Base-by-base conservation (phyloP, 2,888 invertebrate genomes). In the Lathronympha strigana region DNA sequence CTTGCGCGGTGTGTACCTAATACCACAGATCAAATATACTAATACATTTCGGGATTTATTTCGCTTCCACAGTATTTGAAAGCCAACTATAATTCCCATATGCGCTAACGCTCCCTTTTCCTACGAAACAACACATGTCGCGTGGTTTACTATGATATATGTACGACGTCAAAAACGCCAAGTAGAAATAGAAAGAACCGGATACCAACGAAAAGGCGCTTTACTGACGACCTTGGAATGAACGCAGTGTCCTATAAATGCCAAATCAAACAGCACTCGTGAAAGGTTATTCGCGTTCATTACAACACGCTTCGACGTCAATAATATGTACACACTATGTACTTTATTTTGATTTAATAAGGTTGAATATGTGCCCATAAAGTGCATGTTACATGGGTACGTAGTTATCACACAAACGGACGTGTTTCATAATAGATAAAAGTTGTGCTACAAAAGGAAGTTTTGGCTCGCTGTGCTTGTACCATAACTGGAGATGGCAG, bases 221-320 rank as follows among this genome's bases (percentile, higher is more conserved):
- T 21, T 54, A 61, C 47, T 23, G 38, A 31, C 40, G 60, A 66
- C 66, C 66, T 66, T 66, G 66, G 19, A 54, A 25, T 17, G 31
- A 21, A 28, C 66, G 54, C 13, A 40, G 53, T 69, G 70, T 60
- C 63, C 69, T 57, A 69, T 63, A 71, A 73, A 74, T 72, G 75
- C 71, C 71, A 73, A 68, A 68, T 66, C 60, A 66, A 70, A 61
- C 40, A 36, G 55, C 51, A 25, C 58, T 51, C 25, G 47, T 49
- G 61, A 66, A 66, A 66, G 66, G 66, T 54, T 61, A 61, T 28
- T 61, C 60, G 47, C 47, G 60, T 66, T 66, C 54, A 40, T 66
- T 66, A 54, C 66, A 28, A 66, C 60, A 66, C 47, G 40, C 47
- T 47, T 47, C 43, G 1, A 43, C 43, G 13, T 8, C 43, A n/a